Evolutionary conservation across 2,797 vertebrate genomes (phyloP), one percentile per base, ranked within the genome.

Genomic region (Denticeps clupeoides): DNA sequence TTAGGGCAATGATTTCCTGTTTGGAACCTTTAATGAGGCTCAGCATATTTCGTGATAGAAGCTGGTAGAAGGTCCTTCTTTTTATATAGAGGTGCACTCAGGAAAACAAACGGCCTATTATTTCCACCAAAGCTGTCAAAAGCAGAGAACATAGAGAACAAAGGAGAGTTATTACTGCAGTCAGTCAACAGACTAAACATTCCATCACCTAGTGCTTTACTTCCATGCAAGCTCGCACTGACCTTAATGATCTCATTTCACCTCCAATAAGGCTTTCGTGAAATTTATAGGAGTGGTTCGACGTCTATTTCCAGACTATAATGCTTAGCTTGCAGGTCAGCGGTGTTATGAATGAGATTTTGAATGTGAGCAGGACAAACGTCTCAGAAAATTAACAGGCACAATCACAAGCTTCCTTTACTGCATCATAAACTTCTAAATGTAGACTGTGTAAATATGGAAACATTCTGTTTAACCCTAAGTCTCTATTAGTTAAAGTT

Each of bases 91-190:
- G 66, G 69, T 65, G 67, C 62, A 68, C 67, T 66, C 45, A 35
- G 59, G 66, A 68, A 72, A 78, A 74, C 66, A 68, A 78, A 78
- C 65, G 57, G 65, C 75, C 76, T 76, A 80, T 82, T 71, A 81
- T 81, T 83, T 80, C 52, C 73, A 70, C 51, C 53, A 5, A 50
- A 42, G 66, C 68, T 75, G 68, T 81, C 79, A 62, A 55, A 56
- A 51, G 55, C 63, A 21, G 62, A 51, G 69, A 58, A 65, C 41
- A 57, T 31, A 61, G 62, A 51, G 58, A 67, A 72, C 69, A 59
- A 51, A 28, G 55, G 64, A 77, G 77, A 82, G 70, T 80, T 82
- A 82, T 72, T 72, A 73, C 62, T 55, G 74, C 70, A 81, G 74
- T 79, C 76, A 73, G 72, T 81, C 75, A 79, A 68, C 66, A 68